Evolutionary conservation across 2,888 invertebrate genomes (phyloP).

Genomic region (Himalopsyche tibetana): DNA sequence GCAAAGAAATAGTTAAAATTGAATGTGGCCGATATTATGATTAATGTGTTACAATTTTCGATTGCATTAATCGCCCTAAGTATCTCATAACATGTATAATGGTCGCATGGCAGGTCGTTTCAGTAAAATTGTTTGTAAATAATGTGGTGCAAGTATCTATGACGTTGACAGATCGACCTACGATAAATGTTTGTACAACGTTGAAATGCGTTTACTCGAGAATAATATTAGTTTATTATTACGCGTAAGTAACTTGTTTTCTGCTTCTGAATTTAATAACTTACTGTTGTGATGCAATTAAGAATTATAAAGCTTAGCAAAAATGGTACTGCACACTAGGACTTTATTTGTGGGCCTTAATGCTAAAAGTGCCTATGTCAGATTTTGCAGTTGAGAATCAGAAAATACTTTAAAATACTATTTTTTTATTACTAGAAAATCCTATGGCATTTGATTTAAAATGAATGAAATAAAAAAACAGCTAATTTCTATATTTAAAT

Average conservation of each 20-base stretch:
- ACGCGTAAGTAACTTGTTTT: not conserved
- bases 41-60: not conserved
- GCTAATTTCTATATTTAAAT: too few relatives aligned
- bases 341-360: too few relatives aligned
- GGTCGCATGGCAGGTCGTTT: not conserved
- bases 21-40: not conserved
- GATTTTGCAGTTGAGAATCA: too few relatives aligned
- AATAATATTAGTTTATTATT: not conserved
- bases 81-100: not conserved
- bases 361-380: too few relatives aligned
- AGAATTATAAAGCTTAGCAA: not conserved
- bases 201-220: not conserved
- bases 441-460: too few relatives aligned
- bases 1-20: too few relatives aligned
- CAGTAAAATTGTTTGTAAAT: constrained; percentile 9
- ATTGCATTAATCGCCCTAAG: not conserved
- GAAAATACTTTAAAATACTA: too few relatives aligned
- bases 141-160: not conserved
- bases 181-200: not conserved
- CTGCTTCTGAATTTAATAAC: not conserved
- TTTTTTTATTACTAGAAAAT: too few relatives aligned
- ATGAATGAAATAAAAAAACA: too few relatives aligned
- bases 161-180: not conserved
- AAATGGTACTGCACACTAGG: too few relatives aligned
- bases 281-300: not conserved